A percentile compares a stretch with the other conserved stretches of the same genome.
These are phyloP conservation scores for Drosophila grimshawi DNA, from an alignment of 1,140 invertebrate genomes.

Conservation along the genomic window DNA sequence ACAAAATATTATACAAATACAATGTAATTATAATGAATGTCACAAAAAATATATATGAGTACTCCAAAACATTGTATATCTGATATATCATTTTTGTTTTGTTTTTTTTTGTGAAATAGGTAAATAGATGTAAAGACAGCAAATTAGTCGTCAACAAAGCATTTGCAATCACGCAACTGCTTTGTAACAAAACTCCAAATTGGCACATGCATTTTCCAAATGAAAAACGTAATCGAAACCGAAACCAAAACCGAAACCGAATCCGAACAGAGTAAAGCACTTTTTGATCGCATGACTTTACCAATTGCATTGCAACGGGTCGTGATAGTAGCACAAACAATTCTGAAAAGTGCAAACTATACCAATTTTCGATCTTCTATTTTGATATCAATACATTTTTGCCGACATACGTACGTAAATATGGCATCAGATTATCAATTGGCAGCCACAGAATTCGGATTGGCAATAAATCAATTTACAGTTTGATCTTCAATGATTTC, in stretches of 20 bases:
- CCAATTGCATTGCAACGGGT: slow-evolving; percentile 60
- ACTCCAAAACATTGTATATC: background rate
- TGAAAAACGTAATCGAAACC: slow-evolving; percentile 9
- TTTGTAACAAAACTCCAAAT: slow-evolving; percentile 1
- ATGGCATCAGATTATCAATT: slow-evolving; percentile 1
- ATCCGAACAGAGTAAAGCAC: slow-evolving; percentile 29
- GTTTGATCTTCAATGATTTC: slow-evolving; percentile 15
- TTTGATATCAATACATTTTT: background rate
- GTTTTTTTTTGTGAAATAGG: slow-evolving; percentile 4
- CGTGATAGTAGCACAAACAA: slow-evolving; percentile 60
- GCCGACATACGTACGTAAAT: background rate
- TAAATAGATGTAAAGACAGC: slow-evolving; percentile 12
- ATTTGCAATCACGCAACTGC: slow-evolving; percentile 45
- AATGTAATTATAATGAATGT: slow-evolving; percentile 49
- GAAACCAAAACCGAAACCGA: slow-evolving; percentile 30
- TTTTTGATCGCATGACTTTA: slow-evolving; percentile 43
- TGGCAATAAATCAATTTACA: slow-evolving; percentile 55
- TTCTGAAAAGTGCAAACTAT: slow-evolving; percentile 9
- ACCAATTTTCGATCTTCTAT: background rate
- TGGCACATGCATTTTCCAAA: slow-evolving; percentile 20
- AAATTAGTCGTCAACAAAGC: slow-evolving; percentile 41
- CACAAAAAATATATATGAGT: slow-evolving; percentile 16
- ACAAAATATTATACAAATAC: background rate
- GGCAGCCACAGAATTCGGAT: background rate
- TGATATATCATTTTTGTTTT: slow-evolving; percentile 8